Evolutionary conservation across 1,140 invertebrate species (phyloP), one percentile per base, ranked within the genome.

Genomic region (Tetragnatha versicolor): DNA sequence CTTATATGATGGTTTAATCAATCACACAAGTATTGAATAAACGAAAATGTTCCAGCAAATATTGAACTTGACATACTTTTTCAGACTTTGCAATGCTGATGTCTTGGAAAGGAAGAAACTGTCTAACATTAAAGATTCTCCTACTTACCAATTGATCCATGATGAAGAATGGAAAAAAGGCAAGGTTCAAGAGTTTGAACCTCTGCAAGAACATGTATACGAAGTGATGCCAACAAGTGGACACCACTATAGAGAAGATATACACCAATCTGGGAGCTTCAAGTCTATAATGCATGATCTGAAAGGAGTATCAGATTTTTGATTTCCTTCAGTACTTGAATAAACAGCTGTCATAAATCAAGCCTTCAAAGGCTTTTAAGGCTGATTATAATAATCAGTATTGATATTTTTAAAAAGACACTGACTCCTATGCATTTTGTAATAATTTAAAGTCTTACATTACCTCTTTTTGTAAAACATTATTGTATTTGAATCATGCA

Each of bases 261-360:
- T 96, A 84, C 93, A 94, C 83, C 94, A 96, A 85, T 95, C 93
- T 85, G 91, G 92, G 85, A 93, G 93, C 79, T 96, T 96, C 89
- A 94, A 93, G 86, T 91, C 93, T 84, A 90, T 96, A 83, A 96
- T 96, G 94, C 91, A 92, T 88, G 91, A 93, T 86, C 93, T 95
- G 3, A 66, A 35, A 65, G 49, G 75, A 49, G 33, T 76, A 12
- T 65, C 72, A 31, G 72, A 76, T 12, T 39, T 60, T 22, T 73
- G 27, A 42, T 10, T 3, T n/a, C n/a, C n/a, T n/a, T n/a, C n/a
- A n/a, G n/a, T n/a, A n/a, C n/a, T n/a, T n/a, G n/a, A n/a, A n/a
- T n/a, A n/a, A n/a, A n/a, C n/a, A n/a, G n/a, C n/a, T n/a, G n/a
- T n/a, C n/a, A n/a, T n/a, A n/a, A n/a, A n/a, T n/a, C n/a, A n/a